Percentiles rank a stretch among this genome's conserved stretches.
Evolutionary conservation across 2,888 invertebrate genomes (phyloP).

Genomic region (Myathropa florea): DNA sequence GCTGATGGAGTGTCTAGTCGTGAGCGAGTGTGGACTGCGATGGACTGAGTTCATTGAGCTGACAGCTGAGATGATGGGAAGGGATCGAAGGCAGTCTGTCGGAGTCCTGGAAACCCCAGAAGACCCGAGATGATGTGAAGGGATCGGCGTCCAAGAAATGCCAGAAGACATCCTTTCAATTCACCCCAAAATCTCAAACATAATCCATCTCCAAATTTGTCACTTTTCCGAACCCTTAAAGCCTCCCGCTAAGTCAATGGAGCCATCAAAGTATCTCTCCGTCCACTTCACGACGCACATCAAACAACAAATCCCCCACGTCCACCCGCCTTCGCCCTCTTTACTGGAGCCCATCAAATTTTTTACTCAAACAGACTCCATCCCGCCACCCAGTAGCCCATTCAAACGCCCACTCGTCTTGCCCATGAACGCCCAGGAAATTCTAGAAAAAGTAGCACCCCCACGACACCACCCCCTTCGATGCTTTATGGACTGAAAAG

Average conservation of each 20-base stretch:
- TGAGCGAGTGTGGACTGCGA: neutral
- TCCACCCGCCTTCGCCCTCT: neutral
- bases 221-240: neutral
- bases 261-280: conserved; percentile 1
- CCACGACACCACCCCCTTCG: conserved; percentile 4
- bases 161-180: neutral
- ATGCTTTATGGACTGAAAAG: conserved; percentile 43
- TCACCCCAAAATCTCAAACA: neutral
- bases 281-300: neutral
- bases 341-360: conserved; percentile 19
- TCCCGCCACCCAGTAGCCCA: conserved; percentile 29
- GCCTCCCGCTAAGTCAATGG: neutral
- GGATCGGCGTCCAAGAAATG: too few relatives aligned
- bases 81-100: too few relatives aligned
- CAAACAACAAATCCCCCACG: conserved; percentile 5
- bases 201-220: neutral
- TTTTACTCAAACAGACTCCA: conserved; percentile 44
- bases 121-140: too few relatives aligned
- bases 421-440: too few relatives aligned
- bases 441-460: neutral
- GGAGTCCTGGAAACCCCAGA: too few relatives aligned
- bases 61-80: too few relatives aligned
- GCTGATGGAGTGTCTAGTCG: neutral
- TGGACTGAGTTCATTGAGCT: too few relatives aligned
- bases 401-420: too few relatives aligned